phyloP scores from a whole-genome alignment of 2,888 invertebrate species.

The Minunthozetes semirufus region DNA sequence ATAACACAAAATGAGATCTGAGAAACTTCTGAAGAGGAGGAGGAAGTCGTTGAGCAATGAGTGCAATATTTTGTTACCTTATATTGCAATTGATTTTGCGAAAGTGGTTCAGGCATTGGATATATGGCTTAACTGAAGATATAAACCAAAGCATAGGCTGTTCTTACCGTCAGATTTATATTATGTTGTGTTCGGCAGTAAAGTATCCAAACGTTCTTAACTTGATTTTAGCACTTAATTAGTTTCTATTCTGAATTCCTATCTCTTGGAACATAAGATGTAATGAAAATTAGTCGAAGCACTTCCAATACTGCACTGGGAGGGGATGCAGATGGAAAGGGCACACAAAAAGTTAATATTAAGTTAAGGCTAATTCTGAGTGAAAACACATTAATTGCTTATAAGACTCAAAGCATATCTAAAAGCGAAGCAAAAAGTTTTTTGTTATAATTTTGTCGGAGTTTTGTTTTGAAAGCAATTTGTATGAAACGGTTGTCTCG shows the following conservation, averaged over 20 bases:
- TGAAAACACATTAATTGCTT: conserved; percentile 7
- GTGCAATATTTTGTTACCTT: conserved; percentile 6
- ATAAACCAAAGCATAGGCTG: not conserved
- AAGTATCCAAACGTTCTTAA: not conserved
- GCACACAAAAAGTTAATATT: not conserved
- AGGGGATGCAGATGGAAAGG: not conserved
- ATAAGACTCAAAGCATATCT: not conserved
- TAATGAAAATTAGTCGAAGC: conserved; percentile 11
- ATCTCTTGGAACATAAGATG: not conserved
- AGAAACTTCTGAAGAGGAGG: not conserved
- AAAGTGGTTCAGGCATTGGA: conserved; percentile 4
- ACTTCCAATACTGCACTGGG: not conserved
- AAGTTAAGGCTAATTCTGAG: not conserved
- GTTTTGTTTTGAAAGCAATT: not conserved
- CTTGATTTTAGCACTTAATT: conserved; percentile 24
- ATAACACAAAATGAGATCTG: too few species aligned
- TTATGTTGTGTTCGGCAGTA: not conserved
- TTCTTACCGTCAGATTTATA: not conserved
- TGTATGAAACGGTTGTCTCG: not conserved
- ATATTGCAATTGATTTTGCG: not conserved
- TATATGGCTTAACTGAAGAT: not conserved
- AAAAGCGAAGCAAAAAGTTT: not conserved
- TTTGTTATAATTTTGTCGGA: not conserved
- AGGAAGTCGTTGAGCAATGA: not conserved
- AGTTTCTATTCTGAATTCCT: conserved; percentile 10